A percentile compares a stretch with the other conserved stretches of the same genome.
Evolutionary conservation across 64 coral and sea anemone species (phyloP).

Genomic region (Pocillopora verrucosa): DNA sequence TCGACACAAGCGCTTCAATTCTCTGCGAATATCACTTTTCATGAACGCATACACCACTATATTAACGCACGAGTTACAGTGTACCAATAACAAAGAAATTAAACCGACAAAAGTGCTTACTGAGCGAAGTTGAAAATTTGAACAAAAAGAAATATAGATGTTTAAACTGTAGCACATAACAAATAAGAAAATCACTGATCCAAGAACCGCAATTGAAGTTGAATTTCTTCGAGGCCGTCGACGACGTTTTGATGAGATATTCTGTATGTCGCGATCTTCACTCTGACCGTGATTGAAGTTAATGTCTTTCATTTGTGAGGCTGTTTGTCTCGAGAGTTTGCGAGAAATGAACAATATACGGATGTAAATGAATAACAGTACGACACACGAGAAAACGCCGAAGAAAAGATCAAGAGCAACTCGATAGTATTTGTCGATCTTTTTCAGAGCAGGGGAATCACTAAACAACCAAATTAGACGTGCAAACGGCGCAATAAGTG

Average conservation of each 20-base stretch:
- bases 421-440: neutral
- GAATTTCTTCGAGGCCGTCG: neutral
- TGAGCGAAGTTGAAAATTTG: neutral
- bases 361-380: neutral
- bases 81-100: neutral
- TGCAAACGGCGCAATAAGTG: neutral
- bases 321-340: neutral
- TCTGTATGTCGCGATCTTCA: too few relatives aligned
- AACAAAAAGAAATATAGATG: slow-evolving; percentile 5
- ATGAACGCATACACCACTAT: neutral
- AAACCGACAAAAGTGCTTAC: neutral
- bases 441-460: neutral
- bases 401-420: neutral
- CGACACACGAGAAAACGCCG: neutral
- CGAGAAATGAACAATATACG: neutral
- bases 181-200: neutral
- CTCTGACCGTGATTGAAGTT: neutral
- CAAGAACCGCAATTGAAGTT: neutral
- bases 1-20: neutral
- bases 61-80: neutral
- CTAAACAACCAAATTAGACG: neutral
- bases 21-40: slow-evolving; percentile 11
- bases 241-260: neutral
- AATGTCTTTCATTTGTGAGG: neutral
- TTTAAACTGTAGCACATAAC: neutral